phyloP scores from a whole-genome alignment of 1,140 invertebrate genomes.

The Anadara kagoshimensis region DNA sequence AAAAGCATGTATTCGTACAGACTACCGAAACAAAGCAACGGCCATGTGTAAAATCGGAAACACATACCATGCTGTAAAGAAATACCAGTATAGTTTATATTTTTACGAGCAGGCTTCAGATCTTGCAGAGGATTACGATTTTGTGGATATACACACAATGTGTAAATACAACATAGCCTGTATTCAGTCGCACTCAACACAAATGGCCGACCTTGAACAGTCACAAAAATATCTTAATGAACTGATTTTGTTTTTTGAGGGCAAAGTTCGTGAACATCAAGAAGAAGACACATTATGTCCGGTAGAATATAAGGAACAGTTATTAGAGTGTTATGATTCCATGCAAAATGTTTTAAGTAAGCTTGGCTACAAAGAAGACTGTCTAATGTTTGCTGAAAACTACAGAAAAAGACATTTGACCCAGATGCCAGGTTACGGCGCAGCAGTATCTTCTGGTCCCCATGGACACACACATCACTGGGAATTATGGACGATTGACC shows the following conservation, averaged over 20 bases:
- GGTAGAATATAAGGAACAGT: slow-evolving; percentile 56
- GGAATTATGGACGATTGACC: slow-evolving; percentile 58
- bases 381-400: slow-evolving; percentile 66
- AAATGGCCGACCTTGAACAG: slow-evolving; percentile 62
- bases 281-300: slow-evolving; percentile 65
- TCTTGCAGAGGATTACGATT: slow-evolving; percentile 58
- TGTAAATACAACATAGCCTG: slow-evolving; percentile 65
- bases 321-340: slow-evolving; percentile 66
- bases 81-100: slow-evolving; percentile 61
- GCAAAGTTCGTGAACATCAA: slow-evolving; percentile 56
- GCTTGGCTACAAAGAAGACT: slow-evolving; percentile 64
- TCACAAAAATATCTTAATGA: slow-evolving; percentile 61
- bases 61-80: slow-evolving; percentile 54
- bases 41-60: slow-evolving; percentile 64
- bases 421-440: slow-evolving; percentile 51
- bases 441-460: slow-evolving; percentile 25
- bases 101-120: slow-evolving; percentile 59
- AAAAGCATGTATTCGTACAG: slow-evolving; percentile 45
- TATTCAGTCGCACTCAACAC: slow-evolving; percentile 62
- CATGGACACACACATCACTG: slow-evolving; percentile 32
- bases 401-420: slow-evolving; percentile 58
- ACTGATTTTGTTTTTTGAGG: slow-evolving; percentile 65
- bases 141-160: slow-evolving; percentile 56
- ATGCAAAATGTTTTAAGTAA: slow-evolving; percentile 63
- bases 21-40: slow-evolving; percentile 50